Base-by-base conservation (phyloP, 1,140 invertebrate genomes). In the Listronotus bonariensis region DNA sequence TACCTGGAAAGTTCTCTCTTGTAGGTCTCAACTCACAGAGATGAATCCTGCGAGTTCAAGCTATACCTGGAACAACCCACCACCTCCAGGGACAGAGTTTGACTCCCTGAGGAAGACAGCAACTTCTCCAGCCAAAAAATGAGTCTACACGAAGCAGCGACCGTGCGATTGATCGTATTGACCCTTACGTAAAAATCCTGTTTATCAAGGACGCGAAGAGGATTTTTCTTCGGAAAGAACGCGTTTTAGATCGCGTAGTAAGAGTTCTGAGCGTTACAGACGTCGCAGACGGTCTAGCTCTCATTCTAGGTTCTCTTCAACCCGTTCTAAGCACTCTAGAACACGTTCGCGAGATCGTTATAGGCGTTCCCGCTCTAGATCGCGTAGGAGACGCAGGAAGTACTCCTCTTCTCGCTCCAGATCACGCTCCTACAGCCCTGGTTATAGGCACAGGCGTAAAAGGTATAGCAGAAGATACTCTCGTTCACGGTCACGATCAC, bases 1-100 rank as follows among this genome's bases (percentile, higher is more conserved):
- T 77, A 77, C 74, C 75, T 78, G 75, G 72, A 77, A 78, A 76
- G 65, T 76, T 78, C 77, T 78, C 77, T 78, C 72, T 78, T 77
- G 75, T 77, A 77, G 75, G 75, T 77, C 49, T 26, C 60, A 55
- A 17, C 31, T 53, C 53, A 63, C 58, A 75, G 65, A 69, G 66
- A 77, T 77, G 77, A 77, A 73, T 69, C 70, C 71, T 49, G 71
- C 73, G 12, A 68, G 67, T 32, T 54, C 51, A 49, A 32, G 34
- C 14, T 65, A 46, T 36, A 42, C 49, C 54, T 78, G 74, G 74
- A 68, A 74, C 65, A 75, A 74, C 65, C 77, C 77, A 36, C 76
- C 77, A 14, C 77, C 77, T 41, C 77, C 77, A 14, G 76, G 77
- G 36, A 73, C 72, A 15, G 74, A 76, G 57, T 52, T 69, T 20